A percentile compares a stretch with the other conserved stretches of the same genome.
These are phyloP conservation scores for Clarias platycephalus DNA, from an alignment of 2,797 vertebrate genomes.

Conservation along the genomic window DNA sequence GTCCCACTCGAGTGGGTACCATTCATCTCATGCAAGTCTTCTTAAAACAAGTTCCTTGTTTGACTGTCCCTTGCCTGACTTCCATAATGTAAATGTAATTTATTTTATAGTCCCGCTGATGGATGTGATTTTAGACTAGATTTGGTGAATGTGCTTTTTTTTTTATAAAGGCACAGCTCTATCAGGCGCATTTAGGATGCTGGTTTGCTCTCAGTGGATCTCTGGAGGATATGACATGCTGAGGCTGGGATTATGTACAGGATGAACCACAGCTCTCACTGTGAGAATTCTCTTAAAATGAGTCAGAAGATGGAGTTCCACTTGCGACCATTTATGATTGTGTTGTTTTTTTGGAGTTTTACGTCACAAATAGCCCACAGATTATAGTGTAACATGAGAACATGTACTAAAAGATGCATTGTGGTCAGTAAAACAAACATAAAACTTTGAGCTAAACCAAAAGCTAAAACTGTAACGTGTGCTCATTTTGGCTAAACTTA, in stretches of 20 bases:
- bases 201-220: constrained; percentile 21
- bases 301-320: constrained; percentile 22
- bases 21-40: constrained; percentile 35
- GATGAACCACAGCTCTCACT: constrained; percentile 36
- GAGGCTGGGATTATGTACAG: constrained; percentile 30
- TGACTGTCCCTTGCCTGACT: constrained; percentile 30
- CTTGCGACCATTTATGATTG: constrained; percentile 25
- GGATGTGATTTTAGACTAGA: constrained; percentile 31
- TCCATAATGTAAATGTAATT: constrained; percentile 30
- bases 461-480: neutral
- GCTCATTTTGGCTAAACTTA: neutral
- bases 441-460: neutral
- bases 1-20: constrained; percentile 38
- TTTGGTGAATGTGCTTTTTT: constrained; percentile 44
- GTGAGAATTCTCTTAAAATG: constrained; percentile 32
- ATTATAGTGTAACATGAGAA: constrained; percentile 11
- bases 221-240: constrained; percentile 28
- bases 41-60: constrained; percentile 26
- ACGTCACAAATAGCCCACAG: neutral
- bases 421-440: constrained; percentile 23
- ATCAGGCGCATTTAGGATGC: constrained; percentile 21
- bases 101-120: constrained; percentile 46
- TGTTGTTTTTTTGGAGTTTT: neutral
- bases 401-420: constrained; percentile 7
- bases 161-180: constrained; percentile 25